Base-by-base conservation (phyloP, 2,113 vertebrate genomes). In the Manacus vitellinus region DNA sequence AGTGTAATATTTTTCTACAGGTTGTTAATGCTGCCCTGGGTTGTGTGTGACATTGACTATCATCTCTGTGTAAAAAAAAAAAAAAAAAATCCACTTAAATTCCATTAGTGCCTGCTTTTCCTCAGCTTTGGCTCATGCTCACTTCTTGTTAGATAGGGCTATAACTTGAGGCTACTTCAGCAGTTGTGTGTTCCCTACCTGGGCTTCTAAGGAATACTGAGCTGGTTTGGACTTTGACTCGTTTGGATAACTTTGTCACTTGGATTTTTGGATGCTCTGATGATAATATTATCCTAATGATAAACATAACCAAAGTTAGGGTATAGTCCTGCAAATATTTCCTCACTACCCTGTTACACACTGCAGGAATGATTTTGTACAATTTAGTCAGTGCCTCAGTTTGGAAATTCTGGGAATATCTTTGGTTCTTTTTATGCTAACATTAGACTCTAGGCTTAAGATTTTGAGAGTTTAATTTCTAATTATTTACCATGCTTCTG, bases 11-110 rank as follows among this genome's bases (percentile, higher is more conserved):
- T 93, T 87, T 95, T 92, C 63, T 61, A 81, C 56, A 72, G 58
- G 72, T 76, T 95, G 76, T 76, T 92, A 76, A 82, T 86, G 86
- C 61, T 71, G 88, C 51, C 68, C 51, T 67, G 85, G 61, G 54
- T 73, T 89, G 87, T 13, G 1, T 1, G 2, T 93, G 82, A 80
- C 93, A 65, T 56, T 88, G 92, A 51, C 88, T 95, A 25, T 76
- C 74, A 49, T 89, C 63, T 86, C 68, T 47, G 35, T 71, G 72
- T 74, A 27, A 52, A 59, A 85, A 41, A 41, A 59, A 85, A 35
- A 37, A 37, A 96, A 96, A 92, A 94, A 91, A 97, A 95, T 95
- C 87, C 89, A 87, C 89, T 85, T 68, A 82, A 94, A 97, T 97
- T 96, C 93, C 89, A 94, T 84, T 89, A 91, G 65, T 65, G 83